These are phyloP conservation scores for Rotaria sp. DNA, from an alignment of 2,888 invertebrate genomes.

Conservation along the genomic window DNA sequence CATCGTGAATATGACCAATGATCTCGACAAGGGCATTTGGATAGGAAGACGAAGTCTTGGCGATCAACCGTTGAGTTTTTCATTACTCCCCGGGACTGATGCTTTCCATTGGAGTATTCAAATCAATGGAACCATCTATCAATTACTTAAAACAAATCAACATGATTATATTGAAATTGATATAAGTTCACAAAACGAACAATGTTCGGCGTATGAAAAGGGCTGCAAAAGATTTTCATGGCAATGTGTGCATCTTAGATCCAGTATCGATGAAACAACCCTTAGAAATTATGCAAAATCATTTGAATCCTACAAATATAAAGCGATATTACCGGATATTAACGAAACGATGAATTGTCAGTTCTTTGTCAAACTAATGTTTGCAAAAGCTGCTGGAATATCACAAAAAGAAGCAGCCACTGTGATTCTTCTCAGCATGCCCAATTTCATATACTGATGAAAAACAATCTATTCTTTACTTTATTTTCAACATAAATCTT, in stretches of 20 bases:
- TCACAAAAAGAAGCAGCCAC: too few species aligned
- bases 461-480: too few species aligned
- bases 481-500: too few species aligned
- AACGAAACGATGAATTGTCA: too few species aligned
- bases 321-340: too few species aligned
- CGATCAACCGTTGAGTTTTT: not conserved
- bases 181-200: not conserved
- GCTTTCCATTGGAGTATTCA: not conserved
- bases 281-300: not conserved
- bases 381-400: too few species aligned
- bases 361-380: too few species aligned
- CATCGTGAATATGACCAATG: rapidly evolving
- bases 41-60: not conserved
- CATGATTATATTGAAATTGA: not conserved
- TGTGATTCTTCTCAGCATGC: too few species aligned
- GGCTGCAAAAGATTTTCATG: not conserved
- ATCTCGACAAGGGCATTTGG: not conserved
- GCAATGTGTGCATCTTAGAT: not conserved
- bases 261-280: not conserved
- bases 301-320: too few species aligned
- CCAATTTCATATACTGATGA: too few species aligned
- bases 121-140: not conserved
- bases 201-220: not conserved
- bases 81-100: not conserved
- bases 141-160: not conserved